Conservation (phyloP, 2,888 invertebrate genomes). For the Cerceris rybyensis region DNA sequence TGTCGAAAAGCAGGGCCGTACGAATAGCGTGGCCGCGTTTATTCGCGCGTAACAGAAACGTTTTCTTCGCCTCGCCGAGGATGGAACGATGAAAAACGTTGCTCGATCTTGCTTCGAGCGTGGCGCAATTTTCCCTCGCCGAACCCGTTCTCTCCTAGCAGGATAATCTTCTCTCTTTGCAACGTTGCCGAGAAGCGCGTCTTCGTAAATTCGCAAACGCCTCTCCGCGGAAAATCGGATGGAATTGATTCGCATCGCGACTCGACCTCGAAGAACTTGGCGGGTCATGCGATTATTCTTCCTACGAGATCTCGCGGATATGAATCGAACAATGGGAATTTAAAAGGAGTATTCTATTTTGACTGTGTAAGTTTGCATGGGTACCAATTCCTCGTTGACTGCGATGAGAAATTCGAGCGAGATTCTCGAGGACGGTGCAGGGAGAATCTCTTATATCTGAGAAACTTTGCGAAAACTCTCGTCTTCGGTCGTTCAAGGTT, state of each 20-base stretch:
- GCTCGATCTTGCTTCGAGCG: slow-evolving; percentile 13
- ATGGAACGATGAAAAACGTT: slow-evolving; percentile 9
- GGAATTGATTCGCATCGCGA: slow-evolving; percentile 49
- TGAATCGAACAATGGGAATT: too few relatives aligned
- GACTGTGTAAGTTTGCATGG: too few relatives aligned
- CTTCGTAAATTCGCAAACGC: slow-evolving; percentile 52
- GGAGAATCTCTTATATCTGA: slow-evolving; percentile 26
- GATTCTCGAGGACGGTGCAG: not conserved
- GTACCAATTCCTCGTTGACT: slow-evolving; percentile 10
- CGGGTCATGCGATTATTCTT: not conserved
- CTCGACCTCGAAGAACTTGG: slow-evolving; percentile 9
- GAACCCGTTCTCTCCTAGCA: slow-evolving; percentile 3
- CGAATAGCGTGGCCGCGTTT: slow-evolving; percentile 28
- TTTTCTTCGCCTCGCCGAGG: not conserved
- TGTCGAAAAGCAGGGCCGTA: slow-evolving; percentile 67
- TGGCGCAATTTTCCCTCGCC: slow-evolving; percentile 8
- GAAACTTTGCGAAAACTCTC: slow-evolving; percentile 48
- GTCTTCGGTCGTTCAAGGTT: slow-evolving; percentile 60
- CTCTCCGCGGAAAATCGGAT: slow-evolving; percentile 41
- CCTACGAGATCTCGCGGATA: too few relatives aligned
- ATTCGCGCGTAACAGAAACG: slow-evolving; percentile 24
- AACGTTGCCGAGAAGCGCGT: slow-evolving; percentile 15
- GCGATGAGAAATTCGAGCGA: not conserved
- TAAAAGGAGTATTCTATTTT: too few relatives aligned
- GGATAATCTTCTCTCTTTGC: slow-evolving; percentile 39